Evolutionary conservation across 1,140 invertebrate species (phyloP).

Genomic region (Gonioctena quinquepunctata): DNA sequence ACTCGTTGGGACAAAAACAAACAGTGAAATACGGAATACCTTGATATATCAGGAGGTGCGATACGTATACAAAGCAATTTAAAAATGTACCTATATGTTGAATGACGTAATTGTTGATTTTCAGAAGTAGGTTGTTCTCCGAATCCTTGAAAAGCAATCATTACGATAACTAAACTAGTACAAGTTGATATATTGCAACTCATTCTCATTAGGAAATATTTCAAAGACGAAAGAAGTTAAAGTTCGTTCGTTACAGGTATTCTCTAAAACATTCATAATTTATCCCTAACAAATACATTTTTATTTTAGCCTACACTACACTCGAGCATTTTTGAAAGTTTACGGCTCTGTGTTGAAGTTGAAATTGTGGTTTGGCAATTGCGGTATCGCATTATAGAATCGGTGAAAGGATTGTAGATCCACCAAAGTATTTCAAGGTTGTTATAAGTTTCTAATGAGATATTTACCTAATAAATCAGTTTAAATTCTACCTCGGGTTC

Average conservation of each 20-base stretch:
- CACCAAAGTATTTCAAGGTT: background rate
- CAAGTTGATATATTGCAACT: no score
- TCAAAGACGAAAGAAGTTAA: no score
- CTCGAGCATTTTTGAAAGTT: no score
- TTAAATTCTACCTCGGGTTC: no score
- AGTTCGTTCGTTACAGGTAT: no score
- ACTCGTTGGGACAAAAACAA: background rate
- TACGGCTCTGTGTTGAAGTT: background rate
- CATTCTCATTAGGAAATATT: no score
- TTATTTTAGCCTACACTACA: no score
- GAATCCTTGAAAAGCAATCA: background rate
- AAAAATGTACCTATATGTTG: background rate
- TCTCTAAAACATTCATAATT: no score
- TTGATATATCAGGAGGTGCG: background rate
- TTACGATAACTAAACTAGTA: no score
- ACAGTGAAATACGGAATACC: background rate
- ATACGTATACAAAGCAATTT: background rate
- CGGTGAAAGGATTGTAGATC: background rate
- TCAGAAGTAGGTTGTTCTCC: background rate
- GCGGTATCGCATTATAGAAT: background rate
- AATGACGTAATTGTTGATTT: background rate
- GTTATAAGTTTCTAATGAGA: background rate
- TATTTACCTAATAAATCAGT: background rate
- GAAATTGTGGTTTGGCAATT: background rate
- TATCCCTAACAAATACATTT: no score